Evolutionary conservation across 2,113 vertebrate species (phyloP), one percentile per base, ranked within the genome.

Genomic region (Neopipo cinnamomea): DNA sequence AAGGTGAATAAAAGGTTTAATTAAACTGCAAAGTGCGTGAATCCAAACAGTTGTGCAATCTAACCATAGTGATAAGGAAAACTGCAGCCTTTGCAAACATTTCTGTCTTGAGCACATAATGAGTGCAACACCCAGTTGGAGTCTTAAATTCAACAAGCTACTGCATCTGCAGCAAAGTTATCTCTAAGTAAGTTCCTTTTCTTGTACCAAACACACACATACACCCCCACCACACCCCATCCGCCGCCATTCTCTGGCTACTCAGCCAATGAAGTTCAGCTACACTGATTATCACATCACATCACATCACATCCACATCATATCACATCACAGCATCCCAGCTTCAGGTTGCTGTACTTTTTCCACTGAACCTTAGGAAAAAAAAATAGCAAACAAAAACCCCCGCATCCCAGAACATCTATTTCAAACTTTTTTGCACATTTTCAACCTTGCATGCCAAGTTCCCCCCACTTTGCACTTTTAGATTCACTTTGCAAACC

Each of bases 191-290:
- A 70, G 8, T 58, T 76, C 8, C 66, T 49, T 49, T 27, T 81
- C 62, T 30, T 82, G 47, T 82, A 63, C 19, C 22, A 49, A 63
- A 67, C 30, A 46, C 31, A 74, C 13, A 18, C 3, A 15, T 8
- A 42, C 9, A 39, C 11, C 25, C 13, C 17, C 20, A 31, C 16
- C 21, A 6, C 6, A 11, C 5, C 2, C 9, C 2, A 9, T 22
- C 25, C 4, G 8, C 5, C 1, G 6, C 30, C 0, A 1, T 50
- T 67, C 11, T 7, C 39, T 28, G 8, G 12, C 47, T 52, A 15
- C 9, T 75, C 39, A 77, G n/a, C 8, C 41, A 49, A 3, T 11
- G 46, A 65, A 55, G 17, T 11, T 84, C 72, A 78, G 28, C 27
- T 37, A n/a, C n/a, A 11, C 12, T 24, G 53, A 47, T 4, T 9